Percentiles rank a stretch among this genome's conserved stretches.
phyloP scores from a whole-genome alignment of 2,888 invertebrate species.

The Meghimatium bilineatum region DNA sequence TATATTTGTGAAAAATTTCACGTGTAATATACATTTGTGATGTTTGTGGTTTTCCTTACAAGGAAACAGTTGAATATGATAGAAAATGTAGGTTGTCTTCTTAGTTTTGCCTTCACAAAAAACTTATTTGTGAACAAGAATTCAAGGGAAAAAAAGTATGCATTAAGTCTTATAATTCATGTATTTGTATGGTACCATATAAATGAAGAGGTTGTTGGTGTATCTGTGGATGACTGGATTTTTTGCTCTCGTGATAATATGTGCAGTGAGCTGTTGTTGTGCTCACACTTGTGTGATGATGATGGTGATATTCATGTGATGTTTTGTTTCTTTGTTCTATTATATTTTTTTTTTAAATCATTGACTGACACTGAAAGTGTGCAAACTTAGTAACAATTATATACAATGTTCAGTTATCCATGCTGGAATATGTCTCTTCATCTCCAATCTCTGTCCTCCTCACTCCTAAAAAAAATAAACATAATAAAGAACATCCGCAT shows the following conservation, averaged over 20 bases:
- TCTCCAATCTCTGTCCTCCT: not conserved
- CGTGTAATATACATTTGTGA: constrained; percentile 1
- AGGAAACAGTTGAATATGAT: not conserved
- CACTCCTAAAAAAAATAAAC: not conserved
- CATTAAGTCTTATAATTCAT: not conserved
- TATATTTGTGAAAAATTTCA: not conserved
- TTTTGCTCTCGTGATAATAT: not conserved
- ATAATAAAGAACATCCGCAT: not conserved
- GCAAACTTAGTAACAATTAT: not conserved
- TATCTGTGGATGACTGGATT: not conserved
- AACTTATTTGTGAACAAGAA: not conserved
- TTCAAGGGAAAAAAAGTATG: not conserved
- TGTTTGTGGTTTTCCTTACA: not conserved
- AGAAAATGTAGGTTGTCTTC: not conserved
- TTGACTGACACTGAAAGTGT: not conserved
- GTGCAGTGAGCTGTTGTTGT: not conserved
- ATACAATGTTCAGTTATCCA: not conserved
- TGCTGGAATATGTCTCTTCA: not conserved
- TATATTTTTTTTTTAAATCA: not conserved
- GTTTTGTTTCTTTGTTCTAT: not conserved
- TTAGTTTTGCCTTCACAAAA: not conserved
- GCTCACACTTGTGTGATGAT: not conserved
- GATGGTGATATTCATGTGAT: not conserved
- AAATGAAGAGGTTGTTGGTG: not conserved
- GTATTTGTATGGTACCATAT: not conserved